Evolutionary conservation across 2,113 vertebrate species (phyloP).

Genomic region (Prolemur simus): DNA sequence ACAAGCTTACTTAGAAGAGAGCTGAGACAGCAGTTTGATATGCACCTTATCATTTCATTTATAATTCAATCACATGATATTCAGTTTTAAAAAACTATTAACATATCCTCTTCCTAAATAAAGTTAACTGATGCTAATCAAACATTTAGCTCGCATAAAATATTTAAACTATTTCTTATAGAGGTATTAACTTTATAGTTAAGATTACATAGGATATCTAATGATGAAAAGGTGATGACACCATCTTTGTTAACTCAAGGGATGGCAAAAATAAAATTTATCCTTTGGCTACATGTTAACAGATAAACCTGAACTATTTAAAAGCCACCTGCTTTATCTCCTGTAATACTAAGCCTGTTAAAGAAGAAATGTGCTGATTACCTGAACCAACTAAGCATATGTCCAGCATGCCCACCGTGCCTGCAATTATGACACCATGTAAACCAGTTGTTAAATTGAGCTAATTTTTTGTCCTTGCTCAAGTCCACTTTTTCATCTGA

Average conservation of each 20-base stretch:
- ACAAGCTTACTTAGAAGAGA: not conserved
- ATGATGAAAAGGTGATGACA: not conserved
- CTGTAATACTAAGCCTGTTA: not conserved
- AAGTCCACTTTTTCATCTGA: conserved; percentile 97
- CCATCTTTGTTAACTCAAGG: not conserved
- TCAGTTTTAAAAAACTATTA: not conserved
- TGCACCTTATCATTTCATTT: not conserved
- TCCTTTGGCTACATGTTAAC: not conserved
- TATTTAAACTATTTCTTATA: conserved; percentile 1
- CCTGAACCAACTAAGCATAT: conserved; percentile 99
- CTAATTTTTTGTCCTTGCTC: conserved; percentile 97
- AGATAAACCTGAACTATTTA: not conserved
- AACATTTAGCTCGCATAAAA: conserved; percentile 30
- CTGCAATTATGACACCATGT: conserved; percentile 99
- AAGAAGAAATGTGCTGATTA: conserved; percentile 74
- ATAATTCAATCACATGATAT: not conserved
- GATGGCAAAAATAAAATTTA: conserved; percentile 13
- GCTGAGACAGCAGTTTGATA: not conserved
- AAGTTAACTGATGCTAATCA: conserved; percentile 33
- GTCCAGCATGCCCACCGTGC: conserved; percentile 97
- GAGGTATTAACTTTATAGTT: conserved; percentile 15
- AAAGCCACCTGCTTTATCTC: not conserved
- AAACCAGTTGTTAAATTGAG: conserved; percentile 99
- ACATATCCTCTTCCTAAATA: not conserved
- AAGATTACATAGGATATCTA: not conserved